Base-by-base conservation (phyloP, 2,888 invertebrate species). In the Muschampia plurimacula region DNA sequence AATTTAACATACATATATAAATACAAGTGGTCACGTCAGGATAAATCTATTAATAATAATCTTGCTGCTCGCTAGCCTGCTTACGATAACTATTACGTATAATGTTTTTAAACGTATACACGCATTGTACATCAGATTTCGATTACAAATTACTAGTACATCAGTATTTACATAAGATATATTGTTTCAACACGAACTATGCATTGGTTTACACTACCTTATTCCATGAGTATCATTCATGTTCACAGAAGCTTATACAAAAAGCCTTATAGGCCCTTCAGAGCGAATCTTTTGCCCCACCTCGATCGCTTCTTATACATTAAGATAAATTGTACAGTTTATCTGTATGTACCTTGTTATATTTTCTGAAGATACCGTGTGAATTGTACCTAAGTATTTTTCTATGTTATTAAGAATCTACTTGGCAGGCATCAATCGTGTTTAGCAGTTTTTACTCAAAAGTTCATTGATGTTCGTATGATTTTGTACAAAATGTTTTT, bases 51-150 rank as follows among this genome's bases (percentile, higher is more conserved):
- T 79, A 82, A 79, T 75, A 75, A 73, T 52, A 32, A 32, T 62
- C 75, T 77, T 85, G 84, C 84, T 85, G 79, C 8, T 22, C n/a
- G 15, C 52, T 22, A 55, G 55, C 22, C 10, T 55, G 55, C 82
- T 83, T 81, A 83, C 81, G 82, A 86, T 88, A 86, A 84, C 85
- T 87, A 67, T 72, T 57, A 72, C 86, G 84, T 83, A 82, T 77
- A 85, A 84, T 86, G 87, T 86, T 85, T 84, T 86, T 87, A 87
- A 81, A 91, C 93, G 93, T 93, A 93, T 93, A 93, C 93, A 90
- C 88, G 91, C 90, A 88, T 93, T 94, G 93, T 94, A 94, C 93
- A 93, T 92, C 91, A 92, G 92, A 90, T 92, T 92, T 89, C 86
- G 81, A 84, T 89, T 89, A 88, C 83, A 85, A 86, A 84, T 86